phyloP scores from a whole-genome alignment of 2,113 vertebrate species.

The Fulmarus glacialis region DNA sequence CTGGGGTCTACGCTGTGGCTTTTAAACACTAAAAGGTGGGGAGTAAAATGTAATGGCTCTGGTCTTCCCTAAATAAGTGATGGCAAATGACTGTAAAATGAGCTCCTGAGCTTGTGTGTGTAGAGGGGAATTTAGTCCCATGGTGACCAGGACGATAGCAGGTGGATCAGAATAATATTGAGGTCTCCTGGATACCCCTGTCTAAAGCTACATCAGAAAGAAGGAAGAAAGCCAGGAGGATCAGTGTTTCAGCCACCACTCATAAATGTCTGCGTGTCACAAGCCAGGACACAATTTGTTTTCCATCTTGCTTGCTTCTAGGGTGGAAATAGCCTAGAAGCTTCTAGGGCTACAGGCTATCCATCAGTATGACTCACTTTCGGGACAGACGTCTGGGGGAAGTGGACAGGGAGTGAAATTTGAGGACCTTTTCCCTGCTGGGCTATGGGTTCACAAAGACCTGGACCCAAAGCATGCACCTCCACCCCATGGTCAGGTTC shows the following conservation, averaged over 20 bases:
- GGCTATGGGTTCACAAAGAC: neutral
- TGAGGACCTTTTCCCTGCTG: neutral
- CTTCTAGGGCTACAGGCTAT: neutral
- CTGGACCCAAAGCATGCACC: neutral
- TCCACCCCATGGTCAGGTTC: neutral
- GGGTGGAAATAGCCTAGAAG: neutral
- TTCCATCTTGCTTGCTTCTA: neutral
- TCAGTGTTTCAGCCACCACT: neutral
- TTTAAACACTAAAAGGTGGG: neutral
- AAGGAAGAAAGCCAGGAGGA: neutral
- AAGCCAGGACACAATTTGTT: neutral
- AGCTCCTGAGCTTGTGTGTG: neutral
- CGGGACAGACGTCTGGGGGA: neutral
- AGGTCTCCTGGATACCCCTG: neutral
- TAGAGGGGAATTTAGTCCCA: neutral
- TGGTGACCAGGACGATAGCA: neutral
- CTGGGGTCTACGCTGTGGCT: neutral
- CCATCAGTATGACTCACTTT: neutral
- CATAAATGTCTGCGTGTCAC: neutral
- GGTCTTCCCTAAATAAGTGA: neutral
- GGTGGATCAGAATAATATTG: neutral
- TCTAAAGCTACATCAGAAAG: neutral
- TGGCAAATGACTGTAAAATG: neutral
- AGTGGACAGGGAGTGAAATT: accelerated
- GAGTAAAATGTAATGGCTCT: neutral